Evolutionary conservation across 2,113 vertebrate species (phyloP).

Genomic region (Nettapus auritus): DNA sequence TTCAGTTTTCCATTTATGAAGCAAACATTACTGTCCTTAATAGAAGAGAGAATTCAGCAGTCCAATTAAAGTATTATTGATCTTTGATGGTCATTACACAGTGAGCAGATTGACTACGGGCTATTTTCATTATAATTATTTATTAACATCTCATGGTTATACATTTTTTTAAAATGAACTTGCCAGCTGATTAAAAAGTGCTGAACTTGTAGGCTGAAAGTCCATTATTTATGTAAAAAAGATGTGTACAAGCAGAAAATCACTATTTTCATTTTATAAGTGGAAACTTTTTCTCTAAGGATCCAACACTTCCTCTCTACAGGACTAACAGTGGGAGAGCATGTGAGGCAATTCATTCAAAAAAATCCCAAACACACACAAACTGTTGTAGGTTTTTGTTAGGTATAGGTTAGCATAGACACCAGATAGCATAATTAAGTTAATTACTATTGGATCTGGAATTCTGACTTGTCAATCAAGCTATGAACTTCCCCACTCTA

Average conservation of each 20-base stretch:
- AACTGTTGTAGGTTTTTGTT: neutral
- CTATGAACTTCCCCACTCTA: rapidly evolving
- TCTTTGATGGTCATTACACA: neutral
- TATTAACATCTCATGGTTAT: neutral
- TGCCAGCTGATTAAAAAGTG: neutral
- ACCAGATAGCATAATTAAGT: neutral
- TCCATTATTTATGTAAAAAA: neutral
- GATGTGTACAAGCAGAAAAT: neutral
- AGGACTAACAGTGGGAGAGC: neutral
- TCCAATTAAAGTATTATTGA: slow-evolving; percentile 29
- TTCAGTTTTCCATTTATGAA: neutral
- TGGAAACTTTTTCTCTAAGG: neutral
- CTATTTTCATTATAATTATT: slow-evolving; percentile 19
- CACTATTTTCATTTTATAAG: neutral
- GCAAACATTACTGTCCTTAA: neutral
- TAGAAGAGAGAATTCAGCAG: neutral
- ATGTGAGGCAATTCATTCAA: neutral
- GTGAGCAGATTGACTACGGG: neutral
- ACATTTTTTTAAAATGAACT: neutral
- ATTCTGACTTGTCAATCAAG: neutral
- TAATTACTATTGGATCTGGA: neutral
- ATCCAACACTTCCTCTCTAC: neutral
- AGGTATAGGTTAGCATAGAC: neutral
- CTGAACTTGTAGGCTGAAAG: neutral
- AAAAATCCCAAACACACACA: neutral